A percentile compares a stretch with the other conserved stretches of the same genome.
These are phyloP conservation scores for Balaenoptera acutorostrata DNA, from an alignment of 2,113 vertebrate genomes.

Conservation along the genomic window DNA sequence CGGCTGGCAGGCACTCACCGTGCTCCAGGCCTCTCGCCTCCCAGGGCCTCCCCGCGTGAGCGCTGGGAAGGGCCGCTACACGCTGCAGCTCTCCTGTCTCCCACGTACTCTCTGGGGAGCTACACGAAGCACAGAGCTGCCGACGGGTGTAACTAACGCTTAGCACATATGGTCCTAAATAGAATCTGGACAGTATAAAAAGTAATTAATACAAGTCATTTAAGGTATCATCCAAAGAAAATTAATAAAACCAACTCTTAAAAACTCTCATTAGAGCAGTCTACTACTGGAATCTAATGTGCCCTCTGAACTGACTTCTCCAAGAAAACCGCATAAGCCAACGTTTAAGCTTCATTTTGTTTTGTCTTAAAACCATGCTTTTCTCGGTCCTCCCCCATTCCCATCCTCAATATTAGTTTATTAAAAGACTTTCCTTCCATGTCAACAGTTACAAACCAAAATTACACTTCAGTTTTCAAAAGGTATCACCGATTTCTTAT, in stretches of 20 bases:
- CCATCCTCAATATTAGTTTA: not conserved
- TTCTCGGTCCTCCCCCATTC: not conserved
- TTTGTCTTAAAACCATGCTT: not conserved
- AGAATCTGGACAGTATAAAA: not conserved
- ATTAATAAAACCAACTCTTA: not conserved
- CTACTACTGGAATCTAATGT: not conserved
- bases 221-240: not conserved
- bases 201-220: not conserved
- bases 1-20: not conserved
- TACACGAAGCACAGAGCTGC: not conserved
- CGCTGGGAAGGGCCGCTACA: not conserved
- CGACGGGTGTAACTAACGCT: not conserved
- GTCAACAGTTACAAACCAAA: slow-evolving; percentile 34
- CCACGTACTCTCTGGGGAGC: not conserved
- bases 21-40: slow-evolving; percentile 32
- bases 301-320: not conserved
- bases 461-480: slow-evolving; percentile 51
- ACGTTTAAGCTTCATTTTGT: not conserved
- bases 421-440: slow-evolving; percentile 30
- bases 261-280: not conserved
- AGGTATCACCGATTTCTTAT: slow-evolving; percentile 50
- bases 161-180: not conserved
- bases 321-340: not conserved
- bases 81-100: not conserved
- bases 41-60: not conserved